These are phyloP conservation scores for Amblyjoppa fuscipennis DNA, from an alignment of 2,888 invertebrate genomes.

Conservation along the genomic window DNA sequence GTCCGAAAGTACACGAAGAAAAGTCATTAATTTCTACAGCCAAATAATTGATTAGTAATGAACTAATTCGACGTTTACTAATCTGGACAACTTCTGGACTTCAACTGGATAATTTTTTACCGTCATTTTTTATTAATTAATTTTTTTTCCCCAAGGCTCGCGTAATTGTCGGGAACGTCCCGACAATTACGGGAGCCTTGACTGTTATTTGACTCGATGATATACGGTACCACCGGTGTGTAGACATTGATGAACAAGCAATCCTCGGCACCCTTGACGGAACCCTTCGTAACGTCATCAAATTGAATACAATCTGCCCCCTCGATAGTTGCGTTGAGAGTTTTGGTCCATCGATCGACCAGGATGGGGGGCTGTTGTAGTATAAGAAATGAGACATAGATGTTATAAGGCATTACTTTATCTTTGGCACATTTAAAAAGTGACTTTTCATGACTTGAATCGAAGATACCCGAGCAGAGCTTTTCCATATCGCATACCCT, in stretches of 20 bases:
- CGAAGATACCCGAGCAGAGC: constrained; percentile 73
- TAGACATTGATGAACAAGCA: constrained; percentile 76
- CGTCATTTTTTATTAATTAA: too few species aligned
- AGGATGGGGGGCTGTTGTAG: constrained; percentile 61
- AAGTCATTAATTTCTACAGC: too few species aligned
- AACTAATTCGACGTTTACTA: background rate
- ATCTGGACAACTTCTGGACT: background rate
- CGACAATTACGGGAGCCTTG: too few species aligned
- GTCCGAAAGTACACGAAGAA: too few species aligned
- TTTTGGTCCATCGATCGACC: constrained; percentile 69
- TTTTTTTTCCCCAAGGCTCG: too few species aligned
- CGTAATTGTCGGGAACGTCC: too few species aligned
- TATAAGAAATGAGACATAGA: background rate
- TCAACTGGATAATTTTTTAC: too few species aligned
- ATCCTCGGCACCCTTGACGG: constrained; percentile 74
- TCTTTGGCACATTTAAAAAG: too few species aligned
- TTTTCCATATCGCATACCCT: constrained; percentile 76
- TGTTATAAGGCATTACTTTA: too few species aligned
- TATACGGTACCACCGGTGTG: constrained; percentile 71
- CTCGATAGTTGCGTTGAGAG: constrained; percentile 64
- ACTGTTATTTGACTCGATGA: too few species aligned
- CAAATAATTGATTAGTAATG: background rate
- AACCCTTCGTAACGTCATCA: constrained; percentile 59
- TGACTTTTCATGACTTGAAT: constrained; percentile 72
- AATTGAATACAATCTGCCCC: constrained; percentile 72